These are phyloP conservation scores for Enteromius afrohamiltoni DNA, from an alignment of 2,797 vertebrate genomes.

Conservation along the genomic window DNA sequence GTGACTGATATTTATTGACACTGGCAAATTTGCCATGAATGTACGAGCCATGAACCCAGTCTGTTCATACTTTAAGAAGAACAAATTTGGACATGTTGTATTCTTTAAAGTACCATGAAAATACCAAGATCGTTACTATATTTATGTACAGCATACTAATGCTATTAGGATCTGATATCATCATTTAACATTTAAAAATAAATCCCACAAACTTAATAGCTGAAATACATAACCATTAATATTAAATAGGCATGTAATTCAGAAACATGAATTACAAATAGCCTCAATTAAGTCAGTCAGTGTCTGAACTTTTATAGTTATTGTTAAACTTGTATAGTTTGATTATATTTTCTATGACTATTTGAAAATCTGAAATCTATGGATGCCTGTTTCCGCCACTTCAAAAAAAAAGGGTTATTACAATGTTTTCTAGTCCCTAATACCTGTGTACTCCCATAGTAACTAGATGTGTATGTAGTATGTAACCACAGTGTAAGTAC, in stretches of 20 bases:
- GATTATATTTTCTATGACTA: not conserved
- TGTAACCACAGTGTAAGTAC: too few species aligned
- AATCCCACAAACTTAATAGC: not conserved
- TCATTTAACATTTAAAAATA: not conserved
- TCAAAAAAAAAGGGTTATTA: too few species aligned
- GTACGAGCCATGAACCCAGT: not conserved
- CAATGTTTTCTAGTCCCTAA: too few species aligned
- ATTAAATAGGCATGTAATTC: not conserved
- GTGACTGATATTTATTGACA: conserved; percentile 6
- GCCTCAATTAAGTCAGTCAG: too few species aligned
- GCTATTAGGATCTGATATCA: not conserved
- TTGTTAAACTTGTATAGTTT: not conserved
- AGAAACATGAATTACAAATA: not conserved
- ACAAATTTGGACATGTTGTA: not conserved
- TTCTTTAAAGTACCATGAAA: not conserved
- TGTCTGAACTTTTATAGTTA: not conserved
- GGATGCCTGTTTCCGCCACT: too few species aligned
- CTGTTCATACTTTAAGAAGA: not conserved
- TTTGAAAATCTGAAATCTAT: too few species aligned
- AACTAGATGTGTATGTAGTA: too few species aligned
- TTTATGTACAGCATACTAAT: not conserved
- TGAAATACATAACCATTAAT: not conserved
- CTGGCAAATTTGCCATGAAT: not conserved
- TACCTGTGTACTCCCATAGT: too few species aligned
- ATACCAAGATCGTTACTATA: not conserved